Base-by-base conservation (phyloP, 2,797 vertebrate genomes). In the Pangasius djambal region DNA sequence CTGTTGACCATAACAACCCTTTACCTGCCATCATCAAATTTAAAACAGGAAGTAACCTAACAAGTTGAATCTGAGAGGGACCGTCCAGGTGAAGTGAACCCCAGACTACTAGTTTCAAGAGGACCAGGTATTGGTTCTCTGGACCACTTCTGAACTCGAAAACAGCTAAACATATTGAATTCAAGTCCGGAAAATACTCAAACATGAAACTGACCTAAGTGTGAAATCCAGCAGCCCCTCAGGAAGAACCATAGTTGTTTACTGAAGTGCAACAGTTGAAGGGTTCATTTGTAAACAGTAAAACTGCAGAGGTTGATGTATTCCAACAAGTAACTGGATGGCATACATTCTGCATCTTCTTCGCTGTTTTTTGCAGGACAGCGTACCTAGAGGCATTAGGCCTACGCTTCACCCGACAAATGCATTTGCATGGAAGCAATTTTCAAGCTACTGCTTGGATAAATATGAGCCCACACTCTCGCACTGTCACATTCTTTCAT, bases 341-440 rank as follows among this genome's bases (percentile, higher is more conserved):
- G 40, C 63, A 87, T 52, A 72, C 31, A 12, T 85, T 87, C 70
- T 87, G 70, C 63, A 78, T 84, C 59, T 52, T 77, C 79, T 52
- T 22, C 4, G 0, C 10, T 67, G 28, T 85, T 69, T 69, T 83
- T 84, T 87, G 50, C 8, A 44, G 79, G 28, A 57, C 52, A 83
- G 48, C 40, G 31, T 77, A 77, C 70, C 81, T 85, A 87, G 77
- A 87, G 81, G 86, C 88, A 83, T 90, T 85, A 91, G 83, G 78
- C 88, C 85, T 89, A 92, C 87, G 83, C 86, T 83, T 90, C 83
- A 50, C 65, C 69, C 89, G 79, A 55, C 67, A 72, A 90, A 91
- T 7, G 83, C 87, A 90, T 92, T 90, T 91, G 90, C 89, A 89
- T 82, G 63, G 91, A 86, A 90, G 89, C 91, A 90, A 91, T 93